phyloP scores from a whole-genome alignment of 2,797 vertebrate species.

The Mycteria americana region DNA sequence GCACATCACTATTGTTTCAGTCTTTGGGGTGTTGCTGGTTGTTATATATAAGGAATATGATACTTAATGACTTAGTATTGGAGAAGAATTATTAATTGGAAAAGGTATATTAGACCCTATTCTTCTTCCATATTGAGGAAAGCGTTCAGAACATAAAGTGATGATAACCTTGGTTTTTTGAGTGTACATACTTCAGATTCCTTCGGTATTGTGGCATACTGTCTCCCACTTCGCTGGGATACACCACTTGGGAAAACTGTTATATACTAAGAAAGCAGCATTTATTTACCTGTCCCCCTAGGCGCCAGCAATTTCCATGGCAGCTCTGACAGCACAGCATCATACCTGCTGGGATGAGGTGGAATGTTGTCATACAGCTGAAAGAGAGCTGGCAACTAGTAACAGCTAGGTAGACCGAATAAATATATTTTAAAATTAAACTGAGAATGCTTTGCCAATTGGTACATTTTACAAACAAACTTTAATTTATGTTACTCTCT shows the following conservation, averaged over 20 bases:
- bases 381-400: constrained; percentile 27
- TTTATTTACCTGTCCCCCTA: constrained; percentile 50
- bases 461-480: neutral
- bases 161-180: neutral
- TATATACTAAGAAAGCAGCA: neutral
- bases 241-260: neutral
- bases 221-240: constrained; percentile 1
- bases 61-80: neutral
- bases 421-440: neutral
- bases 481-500: neutral
- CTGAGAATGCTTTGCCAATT: neutral
- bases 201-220: neutral
- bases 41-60: neutral
- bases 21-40: neutral
- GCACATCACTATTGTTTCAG: neutral
- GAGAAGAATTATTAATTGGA: neutral
- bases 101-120: neutral
- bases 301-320: neutral
- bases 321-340: constrained; percentile 25
- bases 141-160: neutral
- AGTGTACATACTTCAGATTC: neutral
- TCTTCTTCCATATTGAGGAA: neutral
- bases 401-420: neutral
- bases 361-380: constrained; percentile 35
- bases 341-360: constrained; percentile 50